phyloP scores from a whole-genome alignment of 2,888 invertebrate species.

The Dolichopus griseipennis region DNA sequence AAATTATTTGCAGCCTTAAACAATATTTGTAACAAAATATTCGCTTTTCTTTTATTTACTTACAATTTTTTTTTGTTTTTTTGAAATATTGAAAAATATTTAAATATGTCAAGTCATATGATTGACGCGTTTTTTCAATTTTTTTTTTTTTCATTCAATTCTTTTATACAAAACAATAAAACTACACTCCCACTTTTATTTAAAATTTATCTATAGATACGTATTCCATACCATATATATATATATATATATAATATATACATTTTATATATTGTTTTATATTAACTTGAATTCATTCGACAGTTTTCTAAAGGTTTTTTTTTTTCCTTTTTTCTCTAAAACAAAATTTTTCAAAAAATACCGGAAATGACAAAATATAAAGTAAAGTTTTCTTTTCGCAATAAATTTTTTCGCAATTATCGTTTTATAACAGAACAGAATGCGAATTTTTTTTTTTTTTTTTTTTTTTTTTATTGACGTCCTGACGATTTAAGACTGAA shows the following conservation, averaged over 20 bases:
- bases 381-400: not conserved
- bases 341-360: not conserved
- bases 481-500: not conserved
- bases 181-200: not conserved
- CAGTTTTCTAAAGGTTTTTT: too few relatives aligned
- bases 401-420: constrained; percentile 1
- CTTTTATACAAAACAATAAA: too few relatives aligned
- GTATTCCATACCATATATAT: too few relatives aligned
- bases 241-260: too few relatives aligned
- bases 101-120: constrained; percentile 3
- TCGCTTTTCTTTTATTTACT: too few relatives aligned
- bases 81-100: not conserved
- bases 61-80: too few relatives aligned
- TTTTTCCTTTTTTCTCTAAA: not conserved
- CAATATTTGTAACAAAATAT: too few relatives aligned
- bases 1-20: too few relatives aligned
- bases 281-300: too few relatives aligned
- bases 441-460: not conserved
- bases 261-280: too few relatives aligned
- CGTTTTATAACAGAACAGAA: not conserved
- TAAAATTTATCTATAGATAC: too few relatives aligned
- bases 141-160: not conserved
- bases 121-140: not conserved
- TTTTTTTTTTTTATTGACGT: too few relatives aligned
- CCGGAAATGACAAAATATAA: constrained; percentile 3